Evolutionary conservation across 2,113 vertebrate species (phyloP), one percentile per base, ranked within the genome.

Genomic region (Gavialis gangeticus): DNA sequence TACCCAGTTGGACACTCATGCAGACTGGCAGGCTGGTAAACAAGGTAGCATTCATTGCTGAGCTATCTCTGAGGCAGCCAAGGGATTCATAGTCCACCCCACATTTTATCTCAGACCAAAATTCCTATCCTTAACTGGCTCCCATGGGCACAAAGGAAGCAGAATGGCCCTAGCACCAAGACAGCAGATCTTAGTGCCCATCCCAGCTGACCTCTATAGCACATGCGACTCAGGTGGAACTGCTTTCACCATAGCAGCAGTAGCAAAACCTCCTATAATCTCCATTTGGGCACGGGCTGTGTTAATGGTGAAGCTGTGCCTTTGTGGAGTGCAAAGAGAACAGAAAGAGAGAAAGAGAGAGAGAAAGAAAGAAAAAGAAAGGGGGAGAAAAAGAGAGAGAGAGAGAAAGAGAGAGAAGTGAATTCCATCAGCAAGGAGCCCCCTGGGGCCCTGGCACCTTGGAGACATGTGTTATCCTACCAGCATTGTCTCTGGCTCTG

Each of bases 291-390:
- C 66, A 66, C 21, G 62, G 82, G 71, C 78, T 89, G 54, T 62
- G 88, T 76, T 37, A 63, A 89, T 71, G 94, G 92, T 75, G 90
- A 98, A 97, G 96, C 95, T 85, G 92, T 55, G 92, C 96, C 69
- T 22, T 92, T 82, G 95, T 90, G 95, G 91, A 78, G 10, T n/a
- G 83, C 93, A 91, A 93, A 96, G 91, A 92, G 88, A 71, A 10
- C 62, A 94, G 56, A 64, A 57, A 30, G 3, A 27, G 66, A 54
- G 75, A 2, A 69, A 54, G 46, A 24, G n/a, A 67, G 16, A 62
- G n/a, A 66, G 46, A 77, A 30, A 89, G n/a, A 13, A 28, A 79
- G 28, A 85, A 59, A 90, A 76, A 19, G n/a, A 89, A 58, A 94
- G 64, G 62, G 34, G 88, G 91, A 84, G 63, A 56, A 88, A 91